Conservation (phyloP, 1,140 invertebrate species). For the Bombus sylvicola region DNA sequence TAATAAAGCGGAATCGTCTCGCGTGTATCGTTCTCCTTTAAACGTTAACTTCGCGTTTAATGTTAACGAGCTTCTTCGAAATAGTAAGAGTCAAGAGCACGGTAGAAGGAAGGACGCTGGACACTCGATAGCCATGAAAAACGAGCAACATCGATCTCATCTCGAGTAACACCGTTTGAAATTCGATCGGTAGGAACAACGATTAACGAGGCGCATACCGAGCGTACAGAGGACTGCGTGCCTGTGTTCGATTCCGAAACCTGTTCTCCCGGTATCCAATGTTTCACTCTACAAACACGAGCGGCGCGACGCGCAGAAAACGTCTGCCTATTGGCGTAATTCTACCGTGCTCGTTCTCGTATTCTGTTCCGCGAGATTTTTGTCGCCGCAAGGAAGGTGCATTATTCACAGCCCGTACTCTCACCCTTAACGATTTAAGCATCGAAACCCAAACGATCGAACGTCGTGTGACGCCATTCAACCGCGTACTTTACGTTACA, state of each 20-base stretch:
- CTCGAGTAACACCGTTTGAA: slow-evolving; percentile 29
- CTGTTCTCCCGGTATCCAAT: background rate
- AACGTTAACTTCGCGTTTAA: background rate
- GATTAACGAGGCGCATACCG: slow-evolving; percentile 37
- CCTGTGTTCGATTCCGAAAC: background rate
- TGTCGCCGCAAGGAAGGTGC: slow-evolving; percentile 41
- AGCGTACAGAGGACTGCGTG: background rate
- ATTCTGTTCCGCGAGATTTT: background rate
- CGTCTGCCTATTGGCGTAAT: background rate
- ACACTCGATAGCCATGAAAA: background rate
- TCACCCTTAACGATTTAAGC: slow-evolving; percentile 59
- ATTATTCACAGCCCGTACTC: slow-evolving; percentile 67
- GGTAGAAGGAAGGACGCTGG: background rate
- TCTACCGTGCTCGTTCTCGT: slow-evolving; percentile 1
- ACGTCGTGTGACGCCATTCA: slow-evolving; percentile 3
- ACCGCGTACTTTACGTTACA: slow-evolving; percentile 22
- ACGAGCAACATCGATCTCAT: slow-evolving; percentile 36
- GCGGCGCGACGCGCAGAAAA: background rate
- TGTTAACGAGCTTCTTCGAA: background rate
- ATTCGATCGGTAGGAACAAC: slow-evolving; percentile 50
- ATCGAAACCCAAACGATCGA: slow-evolving; percentile 39
- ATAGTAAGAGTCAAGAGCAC: background rate
- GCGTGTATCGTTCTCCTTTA: background rate
- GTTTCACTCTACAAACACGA: background rate
- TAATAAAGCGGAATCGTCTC: slow-evolving; percentile 28